Evolutionary conservation across 1,140 invertebrate genomes (phyloP).

Genomic region (Trichomalopsis sarcophagae): DNA sequence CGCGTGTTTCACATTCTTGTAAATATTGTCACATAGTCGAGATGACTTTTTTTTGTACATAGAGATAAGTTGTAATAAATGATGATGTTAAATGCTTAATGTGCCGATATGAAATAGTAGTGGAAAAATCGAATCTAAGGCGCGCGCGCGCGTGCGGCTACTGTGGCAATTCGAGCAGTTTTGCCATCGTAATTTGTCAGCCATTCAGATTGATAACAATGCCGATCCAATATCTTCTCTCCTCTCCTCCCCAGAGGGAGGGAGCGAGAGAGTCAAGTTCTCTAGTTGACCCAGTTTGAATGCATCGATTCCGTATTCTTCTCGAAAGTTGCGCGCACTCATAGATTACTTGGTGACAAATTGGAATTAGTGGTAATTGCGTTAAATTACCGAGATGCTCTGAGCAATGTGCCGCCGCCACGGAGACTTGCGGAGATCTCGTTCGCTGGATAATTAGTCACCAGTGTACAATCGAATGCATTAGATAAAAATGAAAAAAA

Average conservation of each 20-base stretch:
- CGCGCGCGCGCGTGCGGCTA: not conserved
- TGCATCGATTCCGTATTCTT: constrained; percentile 59
- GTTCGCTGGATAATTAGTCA: not conserved
- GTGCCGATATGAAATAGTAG: not conserved
- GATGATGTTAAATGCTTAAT: not conserved
- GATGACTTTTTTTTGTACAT: not conserved
- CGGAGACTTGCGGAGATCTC: not conserved
- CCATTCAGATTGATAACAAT: constrained; percentile 59
- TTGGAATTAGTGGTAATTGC: constrained; percentile 60
- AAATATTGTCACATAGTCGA: not conserved
- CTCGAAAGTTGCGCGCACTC: constrained; percentile 42
- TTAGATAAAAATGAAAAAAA: too few relatives aligned
- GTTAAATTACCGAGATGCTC: constrained; percentile 52
- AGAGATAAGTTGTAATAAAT: not conserved
- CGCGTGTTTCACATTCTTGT: not conserved
- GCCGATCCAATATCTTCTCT: constrained; percentile 52
- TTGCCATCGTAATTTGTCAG: constrained; percentile 53
- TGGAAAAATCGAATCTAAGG: not conserved
- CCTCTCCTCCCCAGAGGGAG: constrained; percentile 25
- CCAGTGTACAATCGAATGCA: too few relatives aligned
- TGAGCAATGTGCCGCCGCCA: not conserved
- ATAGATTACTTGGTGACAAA: constrained; percentile 59
- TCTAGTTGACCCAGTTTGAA: constrained; percentile 57
- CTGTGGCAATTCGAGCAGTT: not conserved
- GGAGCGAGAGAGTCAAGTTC: constrained; percentile 44